phyloP scores from a whole-genome alignment of 2,888 invertebrate genomes.

The Nomada ruficornis region DNA sequence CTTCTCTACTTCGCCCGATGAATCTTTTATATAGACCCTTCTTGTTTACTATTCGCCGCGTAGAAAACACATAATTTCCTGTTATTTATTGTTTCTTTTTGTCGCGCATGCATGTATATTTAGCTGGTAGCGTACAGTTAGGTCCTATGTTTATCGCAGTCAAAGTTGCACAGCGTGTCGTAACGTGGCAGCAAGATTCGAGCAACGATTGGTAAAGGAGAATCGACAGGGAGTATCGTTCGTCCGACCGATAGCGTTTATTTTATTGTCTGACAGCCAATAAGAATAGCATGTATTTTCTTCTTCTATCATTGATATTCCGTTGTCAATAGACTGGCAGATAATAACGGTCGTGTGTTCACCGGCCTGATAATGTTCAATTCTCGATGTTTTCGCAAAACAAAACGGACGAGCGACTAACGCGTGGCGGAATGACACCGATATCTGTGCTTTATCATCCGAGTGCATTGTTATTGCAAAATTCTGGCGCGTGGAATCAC shows the following conservation, averaged over 20 bases:
- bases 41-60: background rate
- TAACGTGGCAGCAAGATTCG: background rate
- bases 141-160: background rate
- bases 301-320: conserved; percentile 44
- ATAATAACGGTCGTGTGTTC: conserved; percentile 49
- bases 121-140: no score
- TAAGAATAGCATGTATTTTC: conserved; percentile 48
- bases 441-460: conserved; percentile 61
- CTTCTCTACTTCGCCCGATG: background rate
- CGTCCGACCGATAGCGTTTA: conserved; percentile 42
- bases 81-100: background rate
- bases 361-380: conserved; percentile 41
- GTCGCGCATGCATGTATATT: no score
- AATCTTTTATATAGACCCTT: background rate
- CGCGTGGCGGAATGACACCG: conserved; percentile 48
- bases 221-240: conserved; percentile 12
- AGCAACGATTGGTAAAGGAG: background rate
- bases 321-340: conserved; percentile 59
- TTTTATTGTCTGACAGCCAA: conserved; percentile 49
- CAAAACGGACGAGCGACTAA: conserved; percentile 23
- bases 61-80: background rate
- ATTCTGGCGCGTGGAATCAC: conserved; percentile 47
- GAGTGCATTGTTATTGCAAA: conserved; percentile 65
- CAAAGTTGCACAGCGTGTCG: conserved; percentile 3
- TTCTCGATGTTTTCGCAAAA: conserved; percentile 54